A percentile compares a stretch with the other conserved stretches of the same genome.
Conservation (phyloP, 2,888 invertebrate genomes). For the Metopia argyrocephala region DNA sequence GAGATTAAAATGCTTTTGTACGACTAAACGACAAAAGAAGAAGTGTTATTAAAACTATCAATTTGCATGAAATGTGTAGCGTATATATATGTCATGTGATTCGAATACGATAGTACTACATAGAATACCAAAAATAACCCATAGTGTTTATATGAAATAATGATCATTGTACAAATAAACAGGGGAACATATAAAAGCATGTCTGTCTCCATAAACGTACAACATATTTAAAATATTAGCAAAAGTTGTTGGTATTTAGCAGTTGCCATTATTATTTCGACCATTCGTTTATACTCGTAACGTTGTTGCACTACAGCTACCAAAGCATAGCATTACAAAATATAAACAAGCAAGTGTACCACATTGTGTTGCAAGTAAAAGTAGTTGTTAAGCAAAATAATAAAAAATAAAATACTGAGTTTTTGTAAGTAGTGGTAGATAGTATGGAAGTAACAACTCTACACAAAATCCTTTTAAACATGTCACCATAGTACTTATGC, state of each 20-base stretch:
- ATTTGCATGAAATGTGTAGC: no score
- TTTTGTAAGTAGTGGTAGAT: conserved; percentile 21
- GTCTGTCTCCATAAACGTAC: conserved; percentile 19
- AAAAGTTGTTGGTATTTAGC: conserved; percentile 36
- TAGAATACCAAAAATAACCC: background rate
- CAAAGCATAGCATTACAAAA: conserved; percentile 28
- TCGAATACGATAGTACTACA: no score
- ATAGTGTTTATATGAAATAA: conserved; percentile 27
- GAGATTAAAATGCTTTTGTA: no score
- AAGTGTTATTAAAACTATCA: no score
- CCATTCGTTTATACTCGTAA: no score
- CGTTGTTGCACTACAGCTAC: background rate
- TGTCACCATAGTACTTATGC: conserved; percentile 7
- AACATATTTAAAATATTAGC: conserved; percentile 43
- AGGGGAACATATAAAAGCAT: conserved; percentile 23
- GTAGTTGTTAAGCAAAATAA: conserved; percentile 1
- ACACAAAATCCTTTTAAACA: conserved; percentile 34
- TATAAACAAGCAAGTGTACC: background rate
- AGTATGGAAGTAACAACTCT: conserved; percentile 26
- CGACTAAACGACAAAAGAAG: no score
- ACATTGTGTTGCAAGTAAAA: conserved; percentile 35
- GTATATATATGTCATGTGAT: no score
- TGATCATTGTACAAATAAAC: conserved; percentile 22
- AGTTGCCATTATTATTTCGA: conserved; percentile 1
- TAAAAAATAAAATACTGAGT: background rate